Evolutionary conservation across 2,888 invertebrate genomes (phyloP), one percentile per base, ranked within the genome.

Genomic region (Acleris literana): DNA sequence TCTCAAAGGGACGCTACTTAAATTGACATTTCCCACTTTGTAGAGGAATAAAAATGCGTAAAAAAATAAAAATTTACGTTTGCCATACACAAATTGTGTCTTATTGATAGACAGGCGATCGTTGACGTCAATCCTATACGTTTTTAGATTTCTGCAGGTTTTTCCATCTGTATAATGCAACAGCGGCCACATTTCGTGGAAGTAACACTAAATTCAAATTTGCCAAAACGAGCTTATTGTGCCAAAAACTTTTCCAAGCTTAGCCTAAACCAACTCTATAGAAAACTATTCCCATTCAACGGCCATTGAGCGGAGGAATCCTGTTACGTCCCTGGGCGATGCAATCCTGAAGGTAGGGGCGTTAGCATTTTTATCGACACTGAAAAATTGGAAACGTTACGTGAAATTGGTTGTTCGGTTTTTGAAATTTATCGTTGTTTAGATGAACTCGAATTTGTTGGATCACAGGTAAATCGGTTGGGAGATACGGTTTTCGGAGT

Each of bases 361-460:
- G 87, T 88, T 89, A 84, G 87, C 88, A 90, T 88, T 87, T 89
- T 89, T 90, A 90, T 90, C 87, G 90, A 90, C 85, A 84, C 70
- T 72, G 78, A 79, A 82, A 81, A 83, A 81, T 79, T 66, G 57
- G 78, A 76, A 74, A 72, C 76, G 69, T 66, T 68, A 72, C 70
- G 71, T 75, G 75, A 79, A 78, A 80, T 84, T 83, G 82, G 76
- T 74, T 73, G 73, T 74, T 72, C 18, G 51, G 44, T 63, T 25
- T 59, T 61, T 29, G n/a, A 11, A 55, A 51, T 55, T 51, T 61
- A 56, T 65, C 20, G 22, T 22, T 44, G 20, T 59, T 54, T 48
- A 20, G 11, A 49, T 20, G 49, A 20, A 17, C 20, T 11, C 17
- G 48, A 17, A 49, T 13, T 46, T 46, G n/a, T n/a, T 7, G 16